Base-by-base conservation (phyloP, 64 coral and sea anemone species). In the Porites lutea region DNA sequence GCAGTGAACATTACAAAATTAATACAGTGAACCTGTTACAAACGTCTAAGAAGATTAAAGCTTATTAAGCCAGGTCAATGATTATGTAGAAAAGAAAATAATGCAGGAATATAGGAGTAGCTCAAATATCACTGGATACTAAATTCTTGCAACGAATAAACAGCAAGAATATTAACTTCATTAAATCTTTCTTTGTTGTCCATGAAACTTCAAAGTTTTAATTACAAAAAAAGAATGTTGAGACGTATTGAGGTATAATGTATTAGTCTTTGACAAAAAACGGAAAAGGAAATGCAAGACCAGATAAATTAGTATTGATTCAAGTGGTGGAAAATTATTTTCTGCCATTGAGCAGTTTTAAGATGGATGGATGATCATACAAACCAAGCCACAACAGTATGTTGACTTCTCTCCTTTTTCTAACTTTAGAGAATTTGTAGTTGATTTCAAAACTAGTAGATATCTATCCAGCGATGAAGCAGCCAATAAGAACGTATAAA, bases 41-140 rank as follows among this genome's bases (percentile, higher is more conserved):
- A 84, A 84, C 52, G 22, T 52, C 16, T 84, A 84, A 84, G 81
- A 67, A 84, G 81, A 84, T 84, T 84, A 84, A 84, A 64, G 81
- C 81, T 84, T 64, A 68, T 84, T 84, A 52, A 48, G 47, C 15
- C 13, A 43, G 45, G 46, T 45, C 63, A 68, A 69, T 16, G 81
- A 84, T 68, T 68, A 68, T 51, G 62, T 84, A 68, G 81, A 67
- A 83, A 83, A 18, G 44, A 68, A 84, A 68, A 50, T 66, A 66
- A 84, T 84, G 45, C 18, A 68, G 18, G 63, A 67, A 84, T 67
- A 63, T 19, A 52, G 20, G 48, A 13, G 75, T 48, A 68, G 50
- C 81, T 84, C 61, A 23, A 68, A 84, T 84, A 52, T 84, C 81
- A 51, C 63, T 69, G 81, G 81, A 84, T 84, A 63, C 8, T 14